Evolutionary conservation across 2,113 vertebrate species (phyloP).

Genomic region (Tragelaphus strepsiceros): DNA sequence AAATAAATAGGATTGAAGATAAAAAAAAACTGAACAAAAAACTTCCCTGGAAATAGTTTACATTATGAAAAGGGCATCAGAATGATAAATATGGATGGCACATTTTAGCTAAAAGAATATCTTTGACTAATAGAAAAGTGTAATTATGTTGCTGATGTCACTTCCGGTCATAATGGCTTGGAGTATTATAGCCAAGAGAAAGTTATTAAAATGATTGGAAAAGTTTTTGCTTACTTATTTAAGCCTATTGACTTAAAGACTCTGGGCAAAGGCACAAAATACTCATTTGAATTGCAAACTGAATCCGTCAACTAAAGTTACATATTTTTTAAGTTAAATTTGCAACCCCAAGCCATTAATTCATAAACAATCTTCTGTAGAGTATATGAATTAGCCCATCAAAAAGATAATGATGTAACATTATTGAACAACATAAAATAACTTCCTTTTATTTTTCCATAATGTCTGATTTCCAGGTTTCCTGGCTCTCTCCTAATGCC

Average conservation of each 20-base stretch:
- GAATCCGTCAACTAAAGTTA: constrained; percentile 66
- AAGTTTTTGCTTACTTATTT: constrained; percentile 72
- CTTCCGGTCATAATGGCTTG: constrained; percentile 41
- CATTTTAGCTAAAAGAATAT: constrained; percentile 15
- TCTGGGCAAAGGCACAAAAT: constrained; percentile 63
- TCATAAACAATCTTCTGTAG: constrained; percentile 57
- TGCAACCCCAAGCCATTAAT: constrained; percentile 53
- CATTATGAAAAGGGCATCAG: neutral
- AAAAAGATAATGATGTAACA: constrained; percentile 57
- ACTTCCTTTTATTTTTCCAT: constrained; percentile 69
- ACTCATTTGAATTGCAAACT: constrained; percentile 68
- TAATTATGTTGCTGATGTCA: constrained; percentile 50
- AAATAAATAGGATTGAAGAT: constrained; percentile 27
- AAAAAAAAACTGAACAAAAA: neutral
- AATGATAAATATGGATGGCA: neutral
- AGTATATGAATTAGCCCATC: constrained; percentile 70
- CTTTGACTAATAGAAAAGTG: neutral
- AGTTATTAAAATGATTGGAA: constrained; percentile 56
- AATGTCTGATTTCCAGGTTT: constrained; percentile 59
- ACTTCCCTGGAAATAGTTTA: constrained; percentile 28
- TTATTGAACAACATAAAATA: constrained; percentile 66
- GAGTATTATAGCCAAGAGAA: constrained; percentile 38
- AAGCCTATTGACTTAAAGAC: constrained; percentile 58
- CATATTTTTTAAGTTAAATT: constrained; percentile 56
- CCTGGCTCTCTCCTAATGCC: constrained; percentile 53